Evolutionary conservation across 2,113 vertebrate genomes (phyloP), one percentile per base, ranked within the genome.

Genomic region (Ctenodactylus gundi): DNA sequence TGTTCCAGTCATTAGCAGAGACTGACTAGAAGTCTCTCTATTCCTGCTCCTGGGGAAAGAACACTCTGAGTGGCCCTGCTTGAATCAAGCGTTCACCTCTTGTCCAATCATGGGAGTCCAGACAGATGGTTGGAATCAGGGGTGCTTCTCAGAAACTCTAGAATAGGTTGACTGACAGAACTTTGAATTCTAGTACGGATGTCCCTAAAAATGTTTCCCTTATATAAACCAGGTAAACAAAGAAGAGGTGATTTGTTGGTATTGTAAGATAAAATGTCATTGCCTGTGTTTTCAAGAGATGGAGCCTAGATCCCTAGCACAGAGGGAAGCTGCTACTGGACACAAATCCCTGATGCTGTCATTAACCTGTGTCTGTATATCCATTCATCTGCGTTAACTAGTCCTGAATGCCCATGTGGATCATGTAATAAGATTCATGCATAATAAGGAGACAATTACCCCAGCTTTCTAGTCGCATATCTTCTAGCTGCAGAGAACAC

Each of bases 371-470:
- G 4, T 83, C 78, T 31, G 25, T 41, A 0, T 14, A 8, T 60
- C 83, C 87, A 81, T 89, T 82, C 72, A 68, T 91, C 76, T 84
- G 84, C 68, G 86, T 81, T 95, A 94, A 94, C 72, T 44, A 81
- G 93, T 68, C 89, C 88, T 70, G 13, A 57, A 82, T 64, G 62
- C 70, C 87, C 84, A 72, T 51, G 51, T 65, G 89, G 86, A 34
- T 93, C 75, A 57, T 55, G 58, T 65, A 90, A 90, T 58, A 96
- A 91, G 76, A 87, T 51, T 90, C 87, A 78, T 86, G 57, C 80
- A 88, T 92, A 93, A 94, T 86, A 86, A 91, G 76, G 85, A 94
- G 82, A 95, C 87, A 92, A 95, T 90, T 85, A 62, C 84, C 85
- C 46, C 81, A 91, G 78, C 53, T 91, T 92, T 94, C 78, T 75